Conservation (phyloP, 2,888 invertebrate species). For the Leptinotarsa juncta region DNA sequence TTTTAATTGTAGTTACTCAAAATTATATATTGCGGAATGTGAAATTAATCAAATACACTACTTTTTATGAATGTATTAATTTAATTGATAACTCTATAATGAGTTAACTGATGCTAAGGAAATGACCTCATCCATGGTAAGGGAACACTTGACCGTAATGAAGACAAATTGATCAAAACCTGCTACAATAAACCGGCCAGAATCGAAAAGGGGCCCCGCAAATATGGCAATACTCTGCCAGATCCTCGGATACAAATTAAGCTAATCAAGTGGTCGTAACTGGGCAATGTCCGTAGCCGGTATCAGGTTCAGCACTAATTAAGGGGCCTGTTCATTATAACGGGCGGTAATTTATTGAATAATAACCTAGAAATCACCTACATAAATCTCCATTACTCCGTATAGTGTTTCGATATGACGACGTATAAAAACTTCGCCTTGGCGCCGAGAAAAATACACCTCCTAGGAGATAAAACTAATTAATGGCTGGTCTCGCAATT, state of each 20-base stretch:
- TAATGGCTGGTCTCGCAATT: constrained; percentile 15
- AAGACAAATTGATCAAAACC: constrained; percentile 43
- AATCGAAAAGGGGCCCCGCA: constrained; percentile 34
- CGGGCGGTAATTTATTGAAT: constrained; percentile 65
- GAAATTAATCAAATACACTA: too few relatives aligned
- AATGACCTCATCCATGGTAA: constrained; percentile 28
- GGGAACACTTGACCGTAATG: constrained; percentile 39
- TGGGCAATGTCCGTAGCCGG: constrained; percentile 60
- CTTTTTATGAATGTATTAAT: background rate
- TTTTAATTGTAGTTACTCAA: too few relatives aligned
- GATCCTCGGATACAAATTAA: constrained; percentile 63
- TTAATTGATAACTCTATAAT: background rate
- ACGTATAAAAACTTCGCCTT: constrained; percentile 56
- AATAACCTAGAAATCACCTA: constrained; percentile 65
- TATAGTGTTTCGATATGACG: constrained; percentile 61
- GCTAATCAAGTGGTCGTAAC: constrained; percentile 64
- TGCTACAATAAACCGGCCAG: constrained; percentile 33
- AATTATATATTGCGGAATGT: too few relatives aligned
- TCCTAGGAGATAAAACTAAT: constrained; percentile 42
- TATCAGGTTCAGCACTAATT: constrained; percentile 64
- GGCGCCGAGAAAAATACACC: constrained; percentile 59
- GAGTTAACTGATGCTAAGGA: background rate
- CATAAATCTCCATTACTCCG: constrained; percentile 65
- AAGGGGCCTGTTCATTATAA: constrained; percentile 63
- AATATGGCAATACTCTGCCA: constrained; percentile 41